A percentile compares a stretch with the other conserved stretches of the same genome.
These are phyloP conservation scores for Odontesthes bonariensis DNA, from an alignment of 2,113 vertebrate species.

Conservation along the genomic window DNA sequence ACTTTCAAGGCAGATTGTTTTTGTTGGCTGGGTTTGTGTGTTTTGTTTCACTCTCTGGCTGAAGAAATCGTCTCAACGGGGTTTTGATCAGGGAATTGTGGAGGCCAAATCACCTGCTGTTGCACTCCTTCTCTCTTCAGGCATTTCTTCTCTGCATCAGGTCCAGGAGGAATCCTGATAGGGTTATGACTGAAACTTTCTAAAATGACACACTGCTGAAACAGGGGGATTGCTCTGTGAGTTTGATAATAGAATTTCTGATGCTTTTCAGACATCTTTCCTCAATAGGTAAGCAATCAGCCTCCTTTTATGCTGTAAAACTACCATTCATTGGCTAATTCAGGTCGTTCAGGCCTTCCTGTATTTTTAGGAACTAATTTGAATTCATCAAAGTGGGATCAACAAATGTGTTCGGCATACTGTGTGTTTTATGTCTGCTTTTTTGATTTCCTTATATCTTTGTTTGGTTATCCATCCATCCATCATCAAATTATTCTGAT, in stretches of 20 bases:
- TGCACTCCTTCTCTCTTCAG: too few species aligned
- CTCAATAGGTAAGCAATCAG: background rate
- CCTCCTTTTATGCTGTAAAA: background rate
- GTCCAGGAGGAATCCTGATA: background rate
- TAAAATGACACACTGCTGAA: background rate
- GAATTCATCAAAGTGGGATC: background rate
- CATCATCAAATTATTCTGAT: background rate
- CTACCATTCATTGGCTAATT: background rate
- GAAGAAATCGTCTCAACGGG: too few species aligned
- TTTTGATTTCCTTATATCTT: background rate
- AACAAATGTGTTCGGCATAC: too few species aligned
- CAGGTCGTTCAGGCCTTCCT: background rate
- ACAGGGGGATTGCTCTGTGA: background rate
- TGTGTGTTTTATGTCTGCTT: background rate
- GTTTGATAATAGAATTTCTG: background rate
- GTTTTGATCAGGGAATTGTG: background rate
- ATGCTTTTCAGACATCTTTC: background rate
- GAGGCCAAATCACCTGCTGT: background rate
- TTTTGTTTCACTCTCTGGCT: too few species aligned
- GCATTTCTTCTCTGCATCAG: background rate
- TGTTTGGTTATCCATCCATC: too few species aligned
- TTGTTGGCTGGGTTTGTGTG: too few species aligned
- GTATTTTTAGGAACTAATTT: background rate
- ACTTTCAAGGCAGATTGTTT: too few species aligned
- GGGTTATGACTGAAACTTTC: background rate